Conservation (phyloP, 2,113 vertebrate genomes). For the Pollachius pollachius region DNA sequence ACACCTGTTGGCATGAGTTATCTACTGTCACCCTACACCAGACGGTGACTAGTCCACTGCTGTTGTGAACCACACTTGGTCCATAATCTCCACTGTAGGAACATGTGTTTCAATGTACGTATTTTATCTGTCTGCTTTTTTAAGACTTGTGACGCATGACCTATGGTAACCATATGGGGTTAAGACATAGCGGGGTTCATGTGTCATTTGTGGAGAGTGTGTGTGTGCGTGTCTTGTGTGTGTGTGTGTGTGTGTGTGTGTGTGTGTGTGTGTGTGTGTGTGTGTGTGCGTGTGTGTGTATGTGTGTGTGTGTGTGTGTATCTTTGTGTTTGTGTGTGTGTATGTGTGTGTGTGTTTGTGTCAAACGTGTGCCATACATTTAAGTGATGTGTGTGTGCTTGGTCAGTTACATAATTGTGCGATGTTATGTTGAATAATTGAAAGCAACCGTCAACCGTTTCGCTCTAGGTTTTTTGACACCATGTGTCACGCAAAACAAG, state of each 20-base stretch:
- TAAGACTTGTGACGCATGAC: conserved; percentile 16
- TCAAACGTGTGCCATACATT: conserved; percentile 4
- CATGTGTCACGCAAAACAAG: conserved; percentile 62
- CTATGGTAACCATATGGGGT: conserved; percentile 54
- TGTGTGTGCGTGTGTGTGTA: too few relatives aligned
- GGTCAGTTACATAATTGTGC: neutral
- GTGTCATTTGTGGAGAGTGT: conserved; percentile 36
- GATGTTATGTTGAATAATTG: conserved; percentile 31
- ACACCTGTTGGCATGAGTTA: conserved; percentile 57
- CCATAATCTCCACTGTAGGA: conserved; percentile 44
- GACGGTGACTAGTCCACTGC: conserved; percentile 52
- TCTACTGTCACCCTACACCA: conserved; percentile 56
- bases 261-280: neutral
- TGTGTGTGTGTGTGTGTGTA: too few relatives aligned
- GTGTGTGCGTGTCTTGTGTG: neutral
- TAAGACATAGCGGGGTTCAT: conserved; percentile 50
- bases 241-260: neutral
- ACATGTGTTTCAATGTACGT: too few relatives aligned
- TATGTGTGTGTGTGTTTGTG: neutral
- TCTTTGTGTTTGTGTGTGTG: neutral
- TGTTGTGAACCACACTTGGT: conserved; percentile 57
- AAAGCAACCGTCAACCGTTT: conserved; percentile 42
- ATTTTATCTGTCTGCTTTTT: too few relatives aligned
- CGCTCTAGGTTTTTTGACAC: conserved; percentile 29
- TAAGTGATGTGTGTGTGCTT: neutral